Base-by-base conservation (phyloP, 2,797 vertebrate genomes). In the Sylvilagus floridanus region DNA sequence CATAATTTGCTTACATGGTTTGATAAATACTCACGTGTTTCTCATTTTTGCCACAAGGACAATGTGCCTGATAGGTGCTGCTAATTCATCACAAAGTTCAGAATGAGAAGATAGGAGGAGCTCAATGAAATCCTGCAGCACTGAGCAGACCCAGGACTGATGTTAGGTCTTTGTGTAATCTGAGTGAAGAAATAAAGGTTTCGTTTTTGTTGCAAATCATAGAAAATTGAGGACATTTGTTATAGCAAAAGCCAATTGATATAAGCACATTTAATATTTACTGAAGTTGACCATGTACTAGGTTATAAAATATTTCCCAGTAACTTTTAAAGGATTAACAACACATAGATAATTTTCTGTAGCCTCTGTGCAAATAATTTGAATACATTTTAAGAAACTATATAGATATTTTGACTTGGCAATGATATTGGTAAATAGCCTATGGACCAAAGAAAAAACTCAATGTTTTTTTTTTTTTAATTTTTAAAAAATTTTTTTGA, bases 101-200 rank as follows among this genome's bases (percentile, higher is more conserved):
- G 35, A 65, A 71, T 21, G 2, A 30, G 13, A 63, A 88, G 47
- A 47, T 8, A 28, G 5, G 19, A 4, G 22, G 28, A 66, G 0
- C 5, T 12, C 28, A 82, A 24, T 4, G 32, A 60, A 89, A 3
- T 17, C 13, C 11, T 52, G 22, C 2, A 66, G 16, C 78, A 4
- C 0, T 22, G 2, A 52, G 26, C 1, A 66, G 2, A 66, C 5
- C 3, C 30, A 3, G 19, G 37, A 12, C 1, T 42, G n/a, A 35
- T 22, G 8, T 12, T 88, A 35, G 47, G 19, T 10, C 14, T 12
- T 84, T 5, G 0, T 42, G 16, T 26, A 57, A 5, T 9, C 2
- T 63, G 26, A 66, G 17, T 47, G 54, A 54, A 86, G 8, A 57
- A 52, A 50, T 57, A 71, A 77, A 73, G 0, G 4, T 42, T 68